Base-by-base conservation (phyloP, 2,888 invertebrate genomes). In the Anarsia innoxiella region DNA sequence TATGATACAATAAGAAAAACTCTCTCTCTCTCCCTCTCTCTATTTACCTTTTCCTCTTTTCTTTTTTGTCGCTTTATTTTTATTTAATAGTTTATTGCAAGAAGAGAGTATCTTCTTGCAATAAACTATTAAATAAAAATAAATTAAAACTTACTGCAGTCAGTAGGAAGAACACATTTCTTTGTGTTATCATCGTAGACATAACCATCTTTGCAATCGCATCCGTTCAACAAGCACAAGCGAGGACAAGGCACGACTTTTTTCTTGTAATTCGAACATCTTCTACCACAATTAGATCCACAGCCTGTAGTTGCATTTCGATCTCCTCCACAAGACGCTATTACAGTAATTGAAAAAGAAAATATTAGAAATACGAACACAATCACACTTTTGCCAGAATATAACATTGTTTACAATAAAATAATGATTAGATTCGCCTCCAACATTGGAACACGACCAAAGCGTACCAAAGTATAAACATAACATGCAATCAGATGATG, bases 291-390 rank as follows among this genome's bases (percentile, higher is more conserved):
- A 23, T 57, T 44, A 0, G 42, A 26, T 1, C 61, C 63, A 36
- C 63, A 63, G 2, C 61, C 61, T 2, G 52, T 13, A 13, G 12
- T 6, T 2, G 61, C 57, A n/a, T 60, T 53, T 0, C 45, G 40
- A 38, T 63, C 60, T 3, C 54, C 58, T 3, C 51, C 50, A 11
- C 62, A 40, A 8, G 33, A 35, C 2, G 37, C 41, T 41, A 32
- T 37, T 9, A 25, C 3, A 9, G 4, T 25, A 9, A 25, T 25
- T 25, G 5, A 25, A 25, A n/a, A n/a, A n/a, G n/a, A n/a, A n/a
- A n/a, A n/a, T n/a, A n/a, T n/a, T n/a, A n/a, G n/a, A n/a, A n/a
- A n/a, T n/a, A n/a, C n/a, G n/a, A n/a, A n/a, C n/a, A n/a, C n/a
- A n/a, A n/a, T n/a, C n/a, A n/a, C n/a, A n/a, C n/a, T n/a, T n/a